A percentile compares a stretch with the other conserved stretches of the same genome.
phyloP scores from a whole-genome alignment of 2,797 vertebrate genomes.

The Pangasius djambal region DNA sequence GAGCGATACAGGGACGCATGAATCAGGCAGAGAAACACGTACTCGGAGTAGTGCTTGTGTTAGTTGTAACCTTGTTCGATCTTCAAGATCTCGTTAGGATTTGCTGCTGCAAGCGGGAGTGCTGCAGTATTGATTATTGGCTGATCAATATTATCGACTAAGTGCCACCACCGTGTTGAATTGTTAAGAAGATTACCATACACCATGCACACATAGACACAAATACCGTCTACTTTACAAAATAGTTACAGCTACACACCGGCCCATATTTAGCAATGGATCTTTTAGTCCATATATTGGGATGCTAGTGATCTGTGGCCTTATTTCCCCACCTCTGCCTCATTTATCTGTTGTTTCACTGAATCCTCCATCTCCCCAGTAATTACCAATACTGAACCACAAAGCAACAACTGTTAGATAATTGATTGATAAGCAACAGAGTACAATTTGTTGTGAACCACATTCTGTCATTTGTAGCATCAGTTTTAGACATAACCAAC shows the following conservation, averaged over 20 bases:
- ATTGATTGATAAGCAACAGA: constrained; percentile 1
- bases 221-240: neutral
- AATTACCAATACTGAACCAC: constrained; percentile 9
- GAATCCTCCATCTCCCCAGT: neutral
- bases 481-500: neutral
- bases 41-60: neutral
- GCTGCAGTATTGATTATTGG: constrained; percentile 32
- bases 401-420: neutral
- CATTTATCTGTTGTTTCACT: neutral
- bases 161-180: neutral
- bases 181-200: constrained; percentile 19
- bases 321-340: neutral
- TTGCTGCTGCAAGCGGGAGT: neutral
- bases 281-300: neutral
- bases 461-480: neutral
- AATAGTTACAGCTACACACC: neutral
- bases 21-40: neutral
- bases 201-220: neutral
- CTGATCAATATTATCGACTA: neutral
- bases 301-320: neutral
- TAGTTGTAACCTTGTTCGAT: constrained; percentile 1
- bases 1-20: neutral
- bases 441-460: neutral
- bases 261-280: neutral
- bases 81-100: constrained; percentile 11